Evolutionary conservation across 2,113 vertebrate species (phyloP).

Genomic region (Choloepus hoffmanni): DNA sequence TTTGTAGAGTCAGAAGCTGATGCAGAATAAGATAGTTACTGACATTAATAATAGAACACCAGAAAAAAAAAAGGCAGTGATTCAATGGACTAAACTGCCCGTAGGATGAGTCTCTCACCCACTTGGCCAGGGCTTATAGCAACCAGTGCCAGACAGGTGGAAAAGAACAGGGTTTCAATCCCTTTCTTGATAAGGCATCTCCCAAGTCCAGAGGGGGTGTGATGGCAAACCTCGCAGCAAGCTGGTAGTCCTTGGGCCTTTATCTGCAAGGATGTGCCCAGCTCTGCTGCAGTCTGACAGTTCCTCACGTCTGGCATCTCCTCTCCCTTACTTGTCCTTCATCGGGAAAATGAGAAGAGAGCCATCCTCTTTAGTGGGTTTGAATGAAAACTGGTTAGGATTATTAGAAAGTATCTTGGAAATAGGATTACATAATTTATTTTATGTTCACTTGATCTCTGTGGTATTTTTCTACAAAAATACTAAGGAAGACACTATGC

Average conservation of each 20-base stretch:
- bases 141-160: neutral
- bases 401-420: constrained; percentile 52
- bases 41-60: neutral
- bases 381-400: constrained; percentile 21
- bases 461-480: constrained; percentile 14
- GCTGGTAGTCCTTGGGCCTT: neutral
- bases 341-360: neutral
- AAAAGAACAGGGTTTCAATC: neutral
- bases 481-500: neutral
- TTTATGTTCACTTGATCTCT: constrained; percentile 16
- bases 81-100: neutral
- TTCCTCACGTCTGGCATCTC: neutral
- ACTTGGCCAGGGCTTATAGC: neutral
- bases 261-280: neutral
- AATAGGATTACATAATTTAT: neutral
- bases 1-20: neutral
- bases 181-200: neutral
- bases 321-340: neutral
- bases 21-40: neutral
- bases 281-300: neutral
- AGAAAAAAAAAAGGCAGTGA: neutral
- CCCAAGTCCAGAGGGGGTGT: neutral
- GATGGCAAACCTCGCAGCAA: neutral
- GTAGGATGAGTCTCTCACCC: neutral
- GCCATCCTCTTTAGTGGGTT: neutral